These are phyloP conservation scores for Myiotriccus ornatus DNA, from an alignment of 2,797 vertebrate species.

Conservation along the genomic window DNA sequence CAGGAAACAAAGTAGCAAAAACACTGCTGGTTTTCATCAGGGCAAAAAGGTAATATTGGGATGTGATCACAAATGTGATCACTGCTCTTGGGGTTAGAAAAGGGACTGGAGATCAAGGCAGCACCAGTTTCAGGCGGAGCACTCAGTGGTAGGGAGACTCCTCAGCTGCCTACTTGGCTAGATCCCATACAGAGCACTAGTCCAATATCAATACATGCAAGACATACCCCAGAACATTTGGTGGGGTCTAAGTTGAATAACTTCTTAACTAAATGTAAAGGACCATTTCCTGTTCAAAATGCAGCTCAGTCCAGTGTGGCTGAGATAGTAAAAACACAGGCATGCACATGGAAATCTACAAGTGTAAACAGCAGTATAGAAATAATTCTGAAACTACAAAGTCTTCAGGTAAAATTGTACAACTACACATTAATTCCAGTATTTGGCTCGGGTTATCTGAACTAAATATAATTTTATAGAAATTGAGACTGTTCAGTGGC, in stretches of 20 bases:
- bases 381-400: not conserved
- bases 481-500: not conserved
- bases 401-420: not conserved
- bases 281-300: not conserved
- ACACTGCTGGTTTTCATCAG: not conserved
- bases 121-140: not conserved
- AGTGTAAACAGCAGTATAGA: not conserved
- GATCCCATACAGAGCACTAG: not conserved
- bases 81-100: not conserved
- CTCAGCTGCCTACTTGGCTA: not conserved
- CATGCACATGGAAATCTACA: not conserved
- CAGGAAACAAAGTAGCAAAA: not conserved
- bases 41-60: fast-evolving
- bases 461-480: not conserved
- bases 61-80: not conserved
- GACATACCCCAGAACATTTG: not conserved
- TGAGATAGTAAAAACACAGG: not conserved
- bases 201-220: not conserved
- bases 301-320: not conserved
- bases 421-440: not conserved
- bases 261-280: not conserved
- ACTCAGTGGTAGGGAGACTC: not conserved
- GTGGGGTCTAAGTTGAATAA: not conserved
- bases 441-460: not conserved
- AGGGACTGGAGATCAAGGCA: not conserved